Percentiles rank a stretch among this genome's conserved stretches.
Evolutionary conservation across 2,888 invertebrate species (phyloP).

Genomic region (Helicoverpa assulta): DNA sequence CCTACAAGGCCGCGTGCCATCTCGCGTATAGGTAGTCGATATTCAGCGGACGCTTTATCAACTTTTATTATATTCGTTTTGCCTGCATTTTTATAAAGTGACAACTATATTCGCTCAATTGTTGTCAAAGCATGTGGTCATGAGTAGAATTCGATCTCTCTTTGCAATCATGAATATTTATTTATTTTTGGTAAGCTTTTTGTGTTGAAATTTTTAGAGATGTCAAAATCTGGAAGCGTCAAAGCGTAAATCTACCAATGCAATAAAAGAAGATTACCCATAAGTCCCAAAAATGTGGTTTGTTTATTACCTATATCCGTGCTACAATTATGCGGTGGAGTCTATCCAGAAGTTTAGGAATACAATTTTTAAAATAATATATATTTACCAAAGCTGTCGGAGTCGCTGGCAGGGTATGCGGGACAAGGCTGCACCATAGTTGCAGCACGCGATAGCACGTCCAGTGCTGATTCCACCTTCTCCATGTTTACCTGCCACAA

Average conservation of each 20-base stretch:
- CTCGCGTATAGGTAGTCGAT: constrained; percentile 67
- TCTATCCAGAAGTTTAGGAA: no score
- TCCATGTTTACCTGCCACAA: constrained; percentile 87
- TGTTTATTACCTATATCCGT: no score
- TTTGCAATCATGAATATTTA: constrained; percentile 7
- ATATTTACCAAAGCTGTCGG: constrained; percentile 89
- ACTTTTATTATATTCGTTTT: constrained; percentile 58
- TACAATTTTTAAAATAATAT: no score
- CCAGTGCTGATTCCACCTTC: constrained; percentile 95
- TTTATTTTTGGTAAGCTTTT: background rate
- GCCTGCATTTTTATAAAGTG: constrained; percentile 34
- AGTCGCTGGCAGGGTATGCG: constrained; percentile 86
- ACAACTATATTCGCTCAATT: constrained; percentile 38
- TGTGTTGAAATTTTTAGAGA: background rate
- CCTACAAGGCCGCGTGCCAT: constrained; percentile 85
- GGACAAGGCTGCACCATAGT: constrained; percentile 96
- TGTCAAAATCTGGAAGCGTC: no score
- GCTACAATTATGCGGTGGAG: no score
- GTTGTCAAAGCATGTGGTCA: constrained; percentile 21
- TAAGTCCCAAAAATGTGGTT: no score
- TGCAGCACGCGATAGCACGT: constrained; percentile 96
- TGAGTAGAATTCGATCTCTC: constrained; percentile 21
- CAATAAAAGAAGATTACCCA: no score
- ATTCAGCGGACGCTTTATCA: constrained; percentile 61
- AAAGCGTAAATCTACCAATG: no score